Evolutionary conservation across 2,113 vertebrate genomes (phyloP), one percentile per base, ranked within the genome.

Genomic region (Ophthalmolycus amberensis): DNA sequence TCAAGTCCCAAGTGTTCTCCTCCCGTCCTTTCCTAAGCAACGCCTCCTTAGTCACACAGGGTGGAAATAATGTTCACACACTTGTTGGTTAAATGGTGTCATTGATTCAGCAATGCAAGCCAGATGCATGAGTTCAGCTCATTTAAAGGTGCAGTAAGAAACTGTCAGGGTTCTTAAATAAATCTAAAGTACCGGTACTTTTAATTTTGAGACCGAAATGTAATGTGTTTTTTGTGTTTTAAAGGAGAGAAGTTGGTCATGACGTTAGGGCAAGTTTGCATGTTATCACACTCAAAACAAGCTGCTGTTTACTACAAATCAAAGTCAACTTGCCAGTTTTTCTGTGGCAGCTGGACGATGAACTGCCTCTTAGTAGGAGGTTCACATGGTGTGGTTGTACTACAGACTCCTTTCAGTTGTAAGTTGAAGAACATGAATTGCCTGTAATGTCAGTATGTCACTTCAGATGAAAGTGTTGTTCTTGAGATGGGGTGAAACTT

Each of bases 1-100:
- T 77, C 68, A 86, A 84, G 71, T 89, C 74, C 70, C 68, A 0
- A 50, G 79, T 76, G 81, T 84, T 84, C 52, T 80, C 85, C 71
- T 62, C 68, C 77, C 65, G 20, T 72, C 65, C 78, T 40, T 46
- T 69, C 63, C 79, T 73, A 56, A 64, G 80, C 84, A 80, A 83
- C 80, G 27, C 63, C 82, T n/a, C 79, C 63, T 32, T 16, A 29
- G 62, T 68, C 80, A 69, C 86, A 65, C 63, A 40, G 75, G 80
- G 87, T 73, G 65, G 32, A 68, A 87, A 80, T 87, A 66, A 75
- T 70, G 67, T 83, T 76, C 48, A 83, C 83, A 71, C n/a, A 56
- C 64, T 58, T 29, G 52, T 82, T 79, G 27, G 59, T 63, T 88
- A 58, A 89, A 90, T 80, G 54, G 70, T 58, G 82, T 74, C 77